Conservation (phyloP, 2,888 invertebrate species). For the Tenodera sinensis region DNA sequence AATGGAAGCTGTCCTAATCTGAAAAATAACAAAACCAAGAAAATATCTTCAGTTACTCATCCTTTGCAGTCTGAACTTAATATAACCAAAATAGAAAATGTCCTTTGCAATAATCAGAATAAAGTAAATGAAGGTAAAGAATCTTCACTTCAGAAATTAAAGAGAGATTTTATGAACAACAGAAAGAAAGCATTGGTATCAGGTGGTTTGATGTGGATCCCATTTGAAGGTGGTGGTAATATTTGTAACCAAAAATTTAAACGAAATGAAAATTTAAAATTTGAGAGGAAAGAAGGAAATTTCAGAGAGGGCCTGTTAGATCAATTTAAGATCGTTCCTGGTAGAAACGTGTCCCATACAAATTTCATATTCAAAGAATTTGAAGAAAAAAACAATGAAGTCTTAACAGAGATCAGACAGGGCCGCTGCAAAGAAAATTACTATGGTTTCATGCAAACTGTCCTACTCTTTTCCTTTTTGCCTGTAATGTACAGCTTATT, state of each 20-base stretch:
- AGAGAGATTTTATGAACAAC: not conserved
- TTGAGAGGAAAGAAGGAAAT: not conserved
- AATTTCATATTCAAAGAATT: not conserved
- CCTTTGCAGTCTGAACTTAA: not conserved
- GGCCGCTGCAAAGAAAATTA: not conserved
- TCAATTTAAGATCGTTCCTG: not conserved
- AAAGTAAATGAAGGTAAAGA: not conserved
- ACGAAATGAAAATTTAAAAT: not conserved
- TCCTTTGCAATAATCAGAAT: not conserved
- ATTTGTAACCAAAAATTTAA: not conserved
- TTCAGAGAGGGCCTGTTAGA: no score
- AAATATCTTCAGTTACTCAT: not conserved
- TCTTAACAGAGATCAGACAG: not conserved
- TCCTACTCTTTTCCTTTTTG: not conserved
- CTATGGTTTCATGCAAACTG: not conserved
- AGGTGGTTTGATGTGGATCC: not conserved
- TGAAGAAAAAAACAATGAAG: not conserved
- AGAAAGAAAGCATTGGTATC: not conserved
- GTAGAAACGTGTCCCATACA: not conserved
- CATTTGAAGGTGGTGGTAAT: not conserved
- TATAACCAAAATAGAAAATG: not conserved
- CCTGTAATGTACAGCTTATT: not conserved
- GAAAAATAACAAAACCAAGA: not conserved
- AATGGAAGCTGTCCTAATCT: not conserved
- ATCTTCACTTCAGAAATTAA: not conserved